Conservation (phyloP, 2,797 vertebrate genomes). For the Nothura maculosa region DNA sequence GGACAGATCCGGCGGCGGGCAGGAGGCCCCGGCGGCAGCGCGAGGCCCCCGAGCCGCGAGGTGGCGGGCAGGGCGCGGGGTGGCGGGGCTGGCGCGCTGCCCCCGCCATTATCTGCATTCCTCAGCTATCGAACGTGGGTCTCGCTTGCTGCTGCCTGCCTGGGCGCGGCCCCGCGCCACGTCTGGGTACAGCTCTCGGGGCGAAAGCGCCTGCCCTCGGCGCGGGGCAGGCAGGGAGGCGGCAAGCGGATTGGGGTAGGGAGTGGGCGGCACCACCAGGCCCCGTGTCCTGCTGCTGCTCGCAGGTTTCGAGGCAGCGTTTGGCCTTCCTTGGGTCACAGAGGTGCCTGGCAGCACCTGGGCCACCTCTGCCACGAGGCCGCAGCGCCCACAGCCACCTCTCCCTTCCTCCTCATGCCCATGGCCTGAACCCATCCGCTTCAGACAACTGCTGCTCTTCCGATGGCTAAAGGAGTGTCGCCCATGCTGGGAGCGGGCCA, state of each 20-base stretch:
- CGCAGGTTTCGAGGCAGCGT: too few relatives aligned
- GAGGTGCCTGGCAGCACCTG: too few relatives aligned
- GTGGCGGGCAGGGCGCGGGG: neutral
- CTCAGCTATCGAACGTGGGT: conserved; percentile 22
- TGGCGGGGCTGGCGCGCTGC: conserved; percentile 43
- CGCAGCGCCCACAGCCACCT: neutral
- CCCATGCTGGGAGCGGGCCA: rapidly evolving
- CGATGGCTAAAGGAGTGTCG: rapidly evolving
- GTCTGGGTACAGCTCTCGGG: neutral
- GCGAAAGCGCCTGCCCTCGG: neutral
- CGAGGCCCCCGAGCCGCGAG: neutral
- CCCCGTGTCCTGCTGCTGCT: conserved; percentile 6
- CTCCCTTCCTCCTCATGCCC: conserved; percentile 77
- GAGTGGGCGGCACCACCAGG: neutral
- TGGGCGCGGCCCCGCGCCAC: neutral
- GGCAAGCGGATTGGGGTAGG: neutral
- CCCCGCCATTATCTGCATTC: conserved; percentile 67
- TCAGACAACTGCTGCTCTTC: rapidly evolving
- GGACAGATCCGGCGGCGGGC: neutral
- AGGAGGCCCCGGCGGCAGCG: neutral
- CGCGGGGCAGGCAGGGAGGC: conserved; percentile 33
- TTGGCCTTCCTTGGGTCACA: too few relatives aligned
- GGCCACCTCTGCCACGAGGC: too few relatives aligned
- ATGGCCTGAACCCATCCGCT: neutral
- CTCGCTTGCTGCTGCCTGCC: neutral